Evolutionary conservation across 2,113 vertebrate genomes (phyloP), one percentile per base, ranked within the genome.

Genomic region (Capreolus pygargus): DNA sequence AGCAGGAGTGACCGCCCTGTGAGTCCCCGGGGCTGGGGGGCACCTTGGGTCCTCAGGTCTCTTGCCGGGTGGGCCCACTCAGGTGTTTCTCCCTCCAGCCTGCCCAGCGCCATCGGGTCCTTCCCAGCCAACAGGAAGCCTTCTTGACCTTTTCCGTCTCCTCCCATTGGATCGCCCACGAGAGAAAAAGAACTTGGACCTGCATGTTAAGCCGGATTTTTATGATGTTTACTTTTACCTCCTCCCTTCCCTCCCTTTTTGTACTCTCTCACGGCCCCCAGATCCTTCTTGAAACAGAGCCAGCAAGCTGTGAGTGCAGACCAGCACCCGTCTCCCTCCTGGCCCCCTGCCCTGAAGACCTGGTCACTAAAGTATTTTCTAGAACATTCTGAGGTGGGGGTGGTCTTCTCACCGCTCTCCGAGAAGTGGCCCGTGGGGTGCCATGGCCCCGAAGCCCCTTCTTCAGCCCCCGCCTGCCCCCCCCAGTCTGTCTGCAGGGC

Each of bases 1-100:
- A 99, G 98, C 99, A 99, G 91, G 98, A 99, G 88, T 99, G 98
- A 99, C 67, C 0, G 1, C 74, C 50, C 52, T 1, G 97, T 95
- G 78, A 78, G 94, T 58, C 3, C 36, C 39, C 12, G 12, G 39
- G 23, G 39, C 70, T 43, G 70, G 70, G 33, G 25, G 11, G 3
- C 16, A 7, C 50, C 43, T 28, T 7, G 1, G 43, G 70, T 4
- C 83, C 7, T n/a, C 27, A 5, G 39, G 39, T 52, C 39, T 74
- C 74, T 36, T 10, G 17, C 33, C 33, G 6, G 23, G 16, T 19
- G 19, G 78, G 28, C n/a, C 6, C 4, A 15, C 50, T 70, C 60
- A 8, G 36, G 28, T 21, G 3, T 15, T 97, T n/a, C 86, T 97
- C 95, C 96, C 96, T 45, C 11, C 97, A 98, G 98, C 39, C 2